A percentile compares a stretch with the other conserved stretches of the same genome.
These are phyloP conservation scores for Cephus pygmeus DNA, from an alignment of 2,888 invertebrate species.

Conservation along the genomic window DNA sequence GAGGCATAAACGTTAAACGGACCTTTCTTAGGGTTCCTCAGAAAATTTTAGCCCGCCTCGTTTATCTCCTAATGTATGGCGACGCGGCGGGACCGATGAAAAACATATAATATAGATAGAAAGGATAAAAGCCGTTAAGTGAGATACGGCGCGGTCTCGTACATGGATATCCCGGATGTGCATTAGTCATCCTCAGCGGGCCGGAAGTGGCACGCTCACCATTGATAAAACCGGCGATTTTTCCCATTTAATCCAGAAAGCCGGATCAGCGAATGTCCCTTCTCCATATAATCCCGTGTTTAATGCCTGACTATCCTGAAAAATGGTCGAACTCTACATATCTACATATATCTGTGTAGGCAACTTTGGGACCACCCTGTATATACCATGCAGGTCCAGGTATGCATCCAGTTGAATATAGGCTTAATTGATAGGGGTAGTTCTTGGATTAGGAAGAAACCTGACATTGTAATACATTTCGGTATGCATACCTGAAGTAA, in stretches of 20 bases:
- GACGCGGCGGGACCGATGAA: neutral
- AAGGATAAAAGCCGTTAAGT: neutral
- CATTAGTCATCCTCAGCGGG: constrained; percentile 17
- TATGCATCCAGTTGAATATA: neutral
- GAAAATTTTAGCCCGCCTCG: neutral
- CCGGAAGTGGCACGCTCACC: constrained; percentile 14
- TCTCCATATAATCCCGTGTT: constrained; percentile 23
- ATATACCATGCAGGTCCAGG: neutral
- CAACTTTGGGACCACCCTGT: neutral
- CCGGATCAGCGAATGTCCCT: constrained; percentile 29
- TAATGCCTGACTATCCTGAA: constrained; percentile 35
- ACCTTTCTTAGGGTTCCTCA: neutral
- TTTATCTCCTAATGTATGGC: neutral
- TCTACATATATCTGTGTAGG: neutral
- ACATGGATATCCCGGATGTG: neutral
- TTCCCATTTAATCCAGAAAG: constrained; percentile 26
- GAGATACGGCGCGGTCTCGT: neutral
- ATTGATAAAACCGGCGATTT: constrained; percentile 33
- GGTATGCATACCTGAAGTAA: neutral
- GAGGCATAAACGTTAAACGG: neutral
- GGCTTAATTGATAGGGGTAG: neutral
- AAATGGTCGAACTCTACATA: constrained; percentile 19
- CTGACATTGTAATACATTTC: neutral
- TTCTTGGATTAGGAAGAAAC: neutral
- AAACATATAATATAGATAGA: neutral